Evolutionary conservation across 1,140 invertebrate species (phyloP), one percentile per base, ranked within the genome.

Genomic region (Druon quercuslanigerum): DNA sequence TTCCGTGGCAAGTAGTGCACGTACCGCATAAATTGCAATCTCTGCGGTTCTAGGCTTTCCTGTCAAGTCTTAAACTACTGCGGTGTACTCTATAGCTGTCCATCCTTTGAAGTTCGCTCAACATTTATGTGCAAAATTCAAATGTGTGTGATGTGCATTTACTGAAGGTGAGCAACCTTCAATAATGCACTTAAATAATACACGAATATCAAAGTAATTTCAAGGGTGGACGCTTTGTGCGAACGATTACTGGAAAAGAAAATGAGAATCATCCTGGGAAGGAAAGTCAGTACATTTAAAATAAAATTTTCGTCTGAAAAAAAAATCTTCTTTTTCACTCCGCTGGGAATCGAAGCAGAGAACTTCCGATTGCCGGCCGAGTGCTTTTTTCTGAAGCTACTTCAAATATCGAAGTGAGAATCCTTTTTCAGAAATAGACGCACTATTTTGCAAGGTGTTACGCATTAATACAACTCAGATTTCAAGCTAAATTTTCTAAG

Each of bases 131-230:
- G 25, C 0, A 2, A 20, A 12, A 11, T 2, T n/a, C 19, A 13
- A 17, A 6, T 54, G 56, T 25, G 19, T 56, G n/a, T 11, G 9
- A 25, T 20, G 9, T 19, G 20, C 19, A 14, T 57, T 17, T 12
- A 57, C 12, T 25, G 19, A 57, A 57, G 19, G 7, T 57, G 56
- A 33, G 19, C 56, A 19, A 25, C 25, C 56, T 20, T 25, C 56
- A 57, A 57, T 57, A 57, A 57, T n/a, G n/a, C n/a, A 56, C n/a
- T 56, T 19, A 56, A 25, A 57, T 57, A 33, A 57, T 57, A 57
- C 2, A 17, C 20, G 33, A 57, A 57, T 17, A 57, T 57, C 25
- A 13, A 12, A 25, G 56, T 25, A 12, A 0, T 25, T 11, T 12
- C 14, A 56, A 19, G 7, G 17, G 8, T 56, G 17, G 17, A 56